Base-by-base conservation (phyloP, 1,140 invertebrate species). In the Diachasma alloeum region DNA sequence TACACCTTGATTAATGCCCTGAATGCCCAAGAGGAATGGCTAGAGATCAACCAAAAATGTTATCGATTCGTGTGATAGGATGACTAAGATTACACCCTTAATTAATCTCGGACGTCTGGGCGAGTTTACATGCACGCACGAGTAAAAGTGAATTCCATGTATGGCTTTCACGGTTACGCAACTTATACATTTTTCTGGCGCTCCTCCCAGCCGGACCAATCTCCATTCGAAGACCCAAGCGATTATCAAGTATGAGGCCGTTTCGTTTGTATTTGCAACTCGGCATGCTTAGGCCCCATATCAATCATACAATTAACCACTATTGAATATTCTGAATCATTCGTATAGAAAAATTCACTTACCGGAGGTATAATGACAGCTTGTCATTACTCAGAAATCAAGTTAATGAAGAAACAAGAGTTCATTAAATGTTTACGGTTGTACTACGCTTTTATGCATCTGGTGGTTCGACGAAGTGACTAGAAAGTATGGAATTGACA, bases 91-190 rank as follows among this genome's bases (percentile, higher is more conserved):
- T 59, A 37, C 37, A 13, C 56, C 17, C 48, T 24, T 31, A 17
- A 37, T 63, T 59, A 17, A 53, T 44, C 80, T 26, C n/a, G 79
- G 78, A 83, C 82, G 81, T 85, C 80, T 83, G 79, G 80, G 81
- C 80, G 75, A 79, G 70, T 79, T 76, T 75, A 46, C 68, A 59
- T 26, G 46, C 17, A 37, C 24, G 71, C 68, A 77, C 69, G 77
- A 81, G 82, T 82, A 84, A 83, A 79, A 83, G 81, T 81, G 78
- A 84, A 84, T 84, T 83, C 81, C 83, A 77, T 67, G 22, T 46
- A 59, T 59, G 63, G 63, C 76, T 77, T 74, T 75, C 68, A 74
- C 71, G 46, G 67, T 78, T 78, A 44, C 77, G 72, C 77, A 78
- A 78, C 72, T 15, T 10, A 37, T 69, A 39, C 59, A 8, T 66